Conservation (phyloP, 2,797 vertebrate species). For the Crax fasciolata region DNA sequence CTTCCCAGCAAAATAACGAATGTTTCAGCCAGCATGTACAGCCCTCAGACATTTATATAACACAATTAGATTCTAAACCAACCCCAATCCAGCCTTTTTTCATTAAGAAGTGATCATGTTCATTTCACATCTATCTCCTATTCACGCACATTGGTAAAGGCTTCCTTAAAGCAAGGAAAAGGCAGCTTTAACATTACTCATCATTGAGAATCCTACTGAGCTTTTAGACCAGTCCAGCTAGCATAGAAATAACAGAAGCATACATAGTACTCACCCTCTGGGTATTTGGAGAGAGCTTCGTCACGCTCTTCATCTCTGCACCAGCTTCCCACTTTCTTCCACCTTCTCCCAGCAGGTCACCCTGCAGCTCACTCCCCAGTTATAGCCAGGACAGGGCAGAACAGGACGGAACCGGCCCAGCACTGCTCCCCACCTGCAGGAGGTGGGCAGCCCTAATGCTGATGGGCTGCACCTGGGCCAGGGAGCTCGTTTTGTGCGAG, state of each 20-base stretch:
- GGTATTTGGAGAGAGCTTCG: accelerated
- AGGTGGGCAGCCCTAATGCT: neutral
- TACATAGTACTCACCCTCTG: neutral
- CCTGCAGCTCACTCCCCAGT: accelerated
- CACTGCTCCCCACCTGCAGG: accelerated
- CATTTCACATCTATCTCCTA: accelerated
- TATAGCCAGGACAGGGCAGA: accelerated
- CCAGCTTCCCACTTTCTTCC: no score
- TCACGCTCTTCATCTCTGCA: accelerated
- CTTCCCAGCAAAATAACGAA: accelerated
- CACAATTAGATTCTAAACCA: accelerated
- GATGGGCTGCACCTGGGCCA: neutral
- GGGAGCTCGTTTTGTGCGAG: neutral
- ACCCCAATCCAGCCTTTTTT: no score
- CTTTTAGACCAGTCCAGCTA: accelerated
- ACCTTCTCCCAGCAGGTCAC: accelerated
- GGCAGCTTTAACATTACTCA: accelerated
- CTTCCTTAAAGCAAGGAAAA: neutral
- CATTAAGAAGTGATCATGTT: accelerated
- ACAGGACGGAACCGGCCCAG: accelerated
- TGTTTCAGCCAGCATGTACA: accelerated
- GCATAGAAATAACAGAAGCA: accelerated
- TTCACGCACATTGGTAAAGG: accelerated
- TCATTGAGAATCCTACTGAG: neutral
- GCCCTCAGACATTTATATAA: accelerated